These are phyloP conservation scores for Irena cyanogastra DNA, from an alignment of 2,113 vertebrate genomes.

Conservation along the genomic window DNA sequence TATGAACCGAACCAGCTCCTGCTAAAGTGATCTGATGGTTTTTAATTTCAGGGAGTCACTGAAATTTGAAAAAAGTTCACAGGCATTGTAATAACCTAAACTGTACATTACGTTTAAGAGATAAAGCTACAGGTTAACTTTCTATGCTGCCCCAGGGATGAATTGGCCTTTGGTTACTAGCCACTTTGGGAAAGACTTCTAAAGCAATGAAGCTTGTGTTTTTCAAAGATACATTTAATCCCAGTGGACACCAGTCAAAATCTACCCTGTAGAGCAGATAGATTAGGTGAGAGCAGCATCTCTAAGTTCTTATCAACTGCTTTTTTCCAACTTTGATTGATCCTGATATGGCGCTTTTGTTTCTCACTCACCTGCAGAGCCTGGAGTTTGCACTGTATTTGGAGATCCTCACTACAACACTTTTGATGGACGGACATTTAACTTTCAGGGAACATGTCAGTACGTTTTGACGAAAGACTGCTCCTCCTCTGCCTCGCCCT, in stretches of 20 bases:
- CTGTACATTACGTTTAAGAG: background rate
- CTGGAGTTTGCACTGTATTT: conserved; percentile 96
- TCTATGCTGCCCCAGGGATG: background rate
- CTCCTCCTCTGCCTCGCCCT: conserved; percentile 83
- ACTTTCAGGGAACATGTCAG: conserved; percentile 99
- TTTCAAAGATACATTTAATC: background rate
- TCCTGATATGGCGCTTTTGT: conserved; percentile 68
- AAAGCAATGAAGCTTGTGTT: background rate
- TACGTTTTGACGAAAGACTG: conserved; percentile 95
- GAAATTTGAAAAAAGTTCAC: background rate
- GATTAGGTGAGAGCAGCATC: background rate
- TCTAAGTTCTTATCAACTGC: background rate
- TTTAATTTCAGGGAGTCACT: background rate
- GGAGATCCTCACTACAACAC: conserved; percentile 99
- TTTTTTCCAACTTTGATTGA: background rate
- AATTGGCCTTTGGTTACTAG: background rate
- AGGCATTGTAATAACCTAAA: background rate
- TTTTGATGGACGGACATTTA: conserved; percentile 97
- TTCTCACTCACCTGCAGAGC: conserved; percentile 81
- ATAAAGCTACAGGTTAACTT: background rate
- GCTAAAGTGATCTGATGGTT: background rate
- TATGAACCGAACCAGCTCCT: background rate
- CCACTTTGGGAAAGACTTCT: background rate
- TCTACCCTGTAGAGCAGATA: background rate
- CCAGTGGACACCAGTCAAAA: background rate